These are phyloP conservation scores for Drosophila kokeensis DNA, from an alignment of 2,888 invertebrate species.

Conservation along the genomic window DNA sequence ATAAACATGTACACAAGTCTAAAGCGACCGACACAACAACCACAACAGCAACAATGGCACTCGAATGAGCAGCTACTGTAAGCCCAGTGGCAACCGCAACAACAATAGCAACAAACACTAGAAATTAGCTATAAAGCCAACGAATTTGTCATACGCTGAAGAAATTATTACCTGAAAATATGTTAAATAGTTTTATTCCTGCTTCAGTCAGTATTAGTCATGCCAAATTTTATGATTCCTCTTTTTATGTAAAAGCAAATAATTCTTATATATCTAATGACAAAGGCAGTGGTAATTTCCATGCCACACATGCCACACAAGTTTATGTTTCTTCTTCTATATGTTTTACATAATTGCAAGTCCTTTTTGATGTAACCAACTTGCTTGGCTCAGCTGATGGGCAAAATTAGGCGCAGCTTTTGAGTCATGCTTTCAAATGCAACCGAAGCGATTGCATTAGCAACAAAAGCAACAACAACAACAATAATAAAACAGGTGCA, in stretches of 20 bases:
- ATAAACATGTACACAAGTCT: slow-evolving; percentile 53
- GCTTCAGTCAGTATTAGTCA: neutral
- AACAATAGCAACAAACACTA: slow-evolving; percentile 9
- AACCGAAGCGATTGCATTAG: slow-evolving; percentile 42
- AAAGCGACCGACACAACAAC: slow-evolving; percentile 8
- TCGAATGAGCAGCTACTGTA: slow-evolving; percentile 51
- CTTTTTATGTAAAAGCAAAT: neutral
- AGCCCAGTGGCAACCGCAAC: slow-evolving; percentile 27
- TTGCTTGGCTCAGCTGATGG: slow-evolving; percentile 4
- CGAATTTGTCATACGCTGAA: slow-evolving; percentile 36
- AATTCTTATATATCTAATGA: neutral
- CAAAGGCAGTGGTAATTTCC: neutral
- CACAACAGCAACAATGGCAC: slow-evolving; percentile 30
- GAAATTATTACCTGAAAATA: slow-evolving; percentile 11
- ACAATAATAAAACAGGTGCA: slow-evolving; percentile 51
- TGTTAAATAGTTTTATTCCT: neutral
- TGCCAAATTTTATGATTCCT: neutral
- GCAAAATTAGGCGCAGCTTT: slow-evolving; percentile 50
- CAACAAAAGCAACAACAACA: slow-evolving; percentile 31
- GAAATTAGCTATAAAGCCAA: slow-evolving; percentile 1
- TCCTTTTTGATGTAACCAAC: neutral
- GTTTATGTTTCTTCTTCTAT: no score
- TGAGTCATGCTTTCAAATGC: slow-evolving; percentile 52
- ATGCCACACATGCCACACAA: neutral
- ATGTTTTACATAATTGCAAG: neutral